Evolutionary conservation across 2,888 invertebrate genomes (phyloP).

Genomic region (Agrochola lychnidis): DNA sequence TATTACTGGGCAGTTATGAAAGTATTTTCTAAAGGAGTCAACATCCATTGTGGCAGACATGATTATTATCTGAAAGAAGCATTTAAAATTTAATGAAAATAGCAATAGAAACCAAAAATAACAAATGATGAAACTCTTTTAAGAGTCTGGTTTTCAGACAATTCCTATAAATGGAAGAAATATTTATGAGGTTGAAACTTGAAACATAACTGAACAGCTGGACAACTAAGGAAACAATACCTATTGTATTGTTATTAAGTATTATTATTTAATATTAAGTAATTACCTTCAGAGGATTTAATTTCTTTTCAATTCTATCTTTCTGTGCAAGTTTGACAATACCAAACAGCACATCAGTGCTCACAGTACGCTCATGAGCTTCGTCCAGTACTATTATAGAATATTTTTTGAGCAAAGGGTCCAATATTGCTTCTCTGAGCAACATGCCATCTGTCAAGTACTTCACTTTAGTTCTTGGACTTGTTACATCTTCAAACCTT

Average conservation of each 20-base stretch:
- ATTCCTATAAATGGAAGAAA: neutral
- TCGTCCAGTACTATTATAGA: conserved; percentile 97
- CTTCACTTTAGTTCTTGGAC: conserved; percentile 95
- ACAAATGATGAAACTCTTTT: neutral
- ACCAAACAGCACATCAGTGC: conserved; percentile 98
- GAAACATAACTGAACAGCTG: neutral
- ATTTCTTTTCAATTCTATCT: conserved; percentile 91
- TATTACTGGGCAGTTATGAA: conserved; percentile 95
- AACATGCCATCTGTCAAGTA: conserved; percentile 99
- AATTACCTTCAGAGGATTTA: conserved; percentile 92
- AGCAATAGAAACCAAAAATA: neutral
- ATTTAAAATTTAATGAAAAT: neutral
- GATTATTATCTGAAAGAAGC: conserved; percentile 92
- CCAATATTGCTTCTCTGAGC: conserved; percentile 96
- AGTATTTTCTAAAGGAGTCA: conserved; percentile 97
- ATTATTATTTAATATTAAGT: neutral
- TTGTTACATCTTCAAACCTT: conserved; percentile 97
- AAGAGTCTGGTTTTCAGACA: neutral
- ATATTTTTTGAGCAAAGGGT: conserved; percentile 94
- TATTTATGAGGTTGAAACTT: neutral
- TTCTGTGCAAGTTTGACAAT: conserved; percentile 97
- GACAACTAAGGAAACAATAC: neutral
- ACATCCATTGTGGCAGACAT: conserved; percentile 99
- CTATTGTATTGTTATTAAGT: too few relatives aligned
- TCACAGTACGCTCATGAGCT: conserved; percentile 98